Base-by-base conservation (phyloP, 1,140 invertebrate genomes). In the Phortica variegata region DNA sequence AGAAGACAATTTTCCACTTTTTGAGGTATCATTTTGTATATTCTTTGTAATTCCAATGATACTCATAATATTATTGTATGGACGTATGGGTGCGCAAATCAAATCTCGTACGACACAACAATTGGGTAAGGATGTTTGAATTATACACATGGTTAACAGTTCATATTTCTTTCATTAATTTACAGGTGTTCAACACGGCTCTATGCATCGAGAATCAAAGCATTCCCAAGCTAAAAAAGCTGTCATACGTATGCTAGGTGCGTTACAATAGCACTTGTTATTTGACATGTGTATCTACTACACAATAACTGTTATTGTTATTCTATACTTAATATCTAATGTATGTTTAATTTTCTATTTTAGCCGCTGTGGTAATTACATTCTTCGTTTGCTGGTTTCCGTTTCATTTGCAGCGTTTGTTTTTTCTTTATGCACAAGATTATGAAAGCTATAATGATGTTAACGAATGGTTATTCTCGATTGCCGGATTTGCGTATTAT, bases 361-460 rank as follows among this genome's bases (percentile, higher is more conserved):
- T 80, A 98, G 95, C 91, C 61, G 91, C 91, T 2, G 95, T 98
- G 3, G 95, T 97, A 3, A 82, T 97, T 2, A 89, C 90, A n/a
- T 98, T 98, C 79, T 97, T 97, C 79, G 77, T 96, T 2, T 97
- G 93, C 78, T 98, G 94, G 93, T 91, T 92, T 1, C 95, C 95
- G 13, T 98, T 97, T 79, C 95, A 98, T 75, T 84, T 89, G 21
- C 96, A 98, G 76, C 79, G 91, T 2, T 75, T 95, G 39, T 82
- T 90, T 58, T 87, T 86, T 60, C 79, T 89, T 16, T 87, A 91
- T 69, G 86, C 80, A 21, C 79, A 80, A 43, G 72, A 84, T 18
- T 79, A 79, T 33, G 75, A 77, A 9, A 77, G 84, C 68, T 88
- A 83, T 75, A 71, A 82, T 20, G 80, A 83, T 48, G 78, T 89